Evolutionary conservation across 2,888 invertebrate genomes (phyloP).

Genomic region (Catocala sponsa): DNA sequence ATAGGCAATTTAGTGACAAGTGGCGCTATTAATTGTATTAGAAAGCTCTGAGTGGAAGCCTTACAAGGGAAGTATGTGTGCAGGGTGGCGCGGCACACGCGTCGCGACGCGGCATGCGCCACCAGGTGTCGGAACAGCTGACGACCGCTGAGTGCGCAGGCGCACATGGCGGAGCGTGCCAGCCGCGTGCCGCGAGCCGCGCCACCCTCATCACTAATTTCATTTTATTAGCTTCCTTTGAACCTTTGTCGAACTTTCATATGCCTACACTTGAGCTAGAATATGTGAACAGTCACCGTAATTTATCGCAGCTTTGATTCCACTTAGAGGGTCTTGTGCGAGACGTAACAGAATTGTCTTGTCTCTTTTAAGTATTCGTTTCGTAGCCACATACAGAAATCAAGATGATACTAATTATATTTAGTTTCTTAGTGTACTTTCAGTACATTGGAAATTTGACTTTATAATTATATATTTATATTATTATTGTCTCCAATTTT

Average conservation of each 20-base stretch:
- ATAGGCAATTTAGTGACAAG: constrained; percentile 48
- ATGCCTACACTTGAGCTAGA: constrained; percentile 17
- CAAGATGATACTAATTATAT: too few species aligned
- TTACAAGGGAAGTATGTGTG: constrained; percentile 60
- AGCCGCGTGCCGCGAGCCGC: constrained; percentile 68
- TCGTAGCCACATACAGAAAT: not conserved
- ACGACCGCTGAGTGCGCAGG: constrained; percentile 52
- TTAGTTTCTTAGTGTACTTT: too few species aligned
- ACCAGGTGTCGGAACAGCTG: constrained; percentile 79
- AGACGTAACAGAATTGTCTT: constrained; percentile 24
- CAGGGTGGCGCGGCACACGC: constrained; percentile 32
- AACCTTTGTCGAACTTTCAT: constrained; percentile 26
- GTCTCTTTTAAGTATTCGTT: constrained; percentile 1
- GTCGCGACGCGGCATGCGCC: constrained; percentile 25
- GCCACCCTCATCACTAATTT: constrained; percentile 48
- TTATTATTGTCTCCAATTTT: too few species aligned
- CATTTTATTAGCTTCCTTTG: constrained; percentile 57
- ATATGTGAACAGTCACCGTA: constrained; percentile 25
- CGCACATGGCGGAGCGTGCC: constrained; percentile 73
- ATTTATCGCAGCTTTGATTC: constrained; percentile 34
- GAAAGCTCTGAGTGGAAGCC: constrained; percentile 70
- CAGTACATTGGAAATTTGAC: too few species aligned
- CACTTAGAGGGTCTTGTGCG: constrained; percentile 29
- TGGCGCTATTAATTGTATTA: constrained; percentile 63
- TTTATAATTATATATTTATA: too few species aligned